phyloP scores from a whole-genome alignment of 2,797 vertebrate genomes.

The Caiman crocodilus region DNA sequence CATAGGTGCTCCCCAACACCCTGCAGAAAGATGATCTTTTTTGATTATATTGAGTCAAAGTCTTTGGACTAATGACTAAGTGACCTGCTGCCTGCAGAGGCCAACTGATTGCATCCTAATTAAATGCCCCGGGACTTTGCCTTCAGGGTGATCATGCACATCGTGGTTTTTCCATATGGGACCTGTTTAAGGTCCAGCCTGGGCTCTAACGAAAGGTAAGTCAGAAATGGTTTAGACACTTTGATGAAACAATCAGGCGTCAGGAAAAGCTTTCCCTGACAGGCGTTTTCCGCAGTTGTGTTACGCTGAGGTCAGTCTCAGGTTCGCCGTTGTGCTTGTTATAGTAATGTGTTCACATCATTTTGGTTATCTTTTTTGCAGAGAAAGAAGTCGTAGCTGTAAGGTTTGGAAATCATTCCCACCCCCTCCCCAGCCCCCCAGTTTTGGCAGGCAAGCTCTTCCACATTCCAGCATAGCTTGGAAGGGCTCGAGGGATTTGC shows the following conservation, averaged over 20 bases:
- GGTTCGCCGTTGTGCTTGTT: background rate
- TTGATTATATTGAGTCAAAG: background rate
- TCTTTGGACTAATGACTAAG: background rate
- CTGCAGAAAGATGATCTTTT: background rate
- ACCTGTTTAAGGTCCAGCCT: background rate
- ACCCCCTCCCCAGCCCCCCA: background rate
- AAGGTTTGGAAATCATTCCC: conserved; percentile 14
- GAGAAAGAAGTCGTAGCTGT: rapidly evolving
- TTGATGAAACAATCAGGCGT: background rate
- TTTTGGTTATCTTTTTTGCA: background rate
- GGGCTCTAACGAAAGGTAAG: background rate
- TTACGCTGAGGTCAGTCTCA: background rate
- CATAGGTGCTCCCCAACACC: background rate
- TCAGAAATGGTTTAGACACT: background rate
- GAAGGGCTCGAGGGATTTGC: conserved; percentile 59
- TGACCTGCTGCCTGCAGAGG: background rate
- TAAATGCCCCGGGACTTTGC: background rate
- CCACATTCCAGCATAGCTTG: conserved; percentile 35
- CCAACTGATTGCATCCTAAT: background rate
- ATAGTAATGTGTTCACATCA: rapidly evolving
- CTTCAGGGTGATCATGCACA: background rate
- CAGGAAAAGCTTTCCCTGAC: background rate
- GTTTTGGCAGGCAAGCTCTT: conserved; percentile 48
- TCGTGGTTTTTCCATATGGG: background rate
- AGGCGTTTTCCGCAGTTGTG: background rate